A percentile compares a stretch with the other conserved stretches of the same genome.
Conservation (phyloP, 1,140 invertebrate genomes). For the Aphis gossypii region DNA sequence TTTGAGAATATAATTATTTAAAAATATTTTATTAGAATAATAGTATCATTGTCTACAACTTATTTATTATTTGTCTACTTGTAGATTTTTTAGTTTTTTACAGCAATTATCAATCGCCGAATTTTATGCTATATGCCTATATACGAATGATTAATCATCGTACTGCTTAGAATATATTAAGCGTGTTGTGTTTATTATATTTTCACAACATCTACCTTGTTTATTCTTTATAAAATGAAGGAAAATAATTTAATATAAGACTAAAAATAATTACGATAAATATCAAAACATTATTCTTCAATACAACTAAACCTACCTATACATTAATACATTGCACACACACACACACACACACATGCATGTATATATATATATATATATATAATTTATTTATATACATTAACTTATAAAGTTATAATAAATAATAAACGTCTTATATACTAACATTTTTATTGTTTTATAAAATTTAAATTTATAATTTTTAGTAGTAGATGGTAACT, state of each 20-base stretch:
- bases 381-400: too few relatives aligned
- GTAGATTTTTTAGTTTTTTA: not conserved
- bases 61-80: not conserved
- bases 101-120: not conserved
- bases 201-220: not conserved
- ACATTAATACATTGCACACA: not conserved
- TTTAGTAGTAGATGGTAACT: not conserved
- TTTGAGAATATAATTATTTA: not conserved
- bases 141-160: not conserved
- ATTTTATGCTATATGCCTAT: not conserved
- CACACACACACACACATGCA: too few relatives aligned
- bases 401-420: not conserved
- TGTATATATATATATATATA: too few relatives aligned
- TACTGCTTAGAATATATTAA: not conserved
- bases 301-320: not conserved
- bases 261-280: not conserved
- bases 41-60: not conserved
- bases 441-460: not conserved
- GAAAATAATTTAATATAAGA: not conserved
- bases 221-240: not conserved
- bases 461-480: conserved; percentile 4
- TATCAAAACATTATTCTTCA: not conserved
- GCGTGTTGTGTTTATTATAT: not conserved
- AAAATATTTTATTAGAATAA: not conserved
- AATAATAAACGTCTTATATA: not conserved